phyloP scores from a whole-genome alignment of 1,140 invertebrate species.

The Colletes gigas region DNA sequence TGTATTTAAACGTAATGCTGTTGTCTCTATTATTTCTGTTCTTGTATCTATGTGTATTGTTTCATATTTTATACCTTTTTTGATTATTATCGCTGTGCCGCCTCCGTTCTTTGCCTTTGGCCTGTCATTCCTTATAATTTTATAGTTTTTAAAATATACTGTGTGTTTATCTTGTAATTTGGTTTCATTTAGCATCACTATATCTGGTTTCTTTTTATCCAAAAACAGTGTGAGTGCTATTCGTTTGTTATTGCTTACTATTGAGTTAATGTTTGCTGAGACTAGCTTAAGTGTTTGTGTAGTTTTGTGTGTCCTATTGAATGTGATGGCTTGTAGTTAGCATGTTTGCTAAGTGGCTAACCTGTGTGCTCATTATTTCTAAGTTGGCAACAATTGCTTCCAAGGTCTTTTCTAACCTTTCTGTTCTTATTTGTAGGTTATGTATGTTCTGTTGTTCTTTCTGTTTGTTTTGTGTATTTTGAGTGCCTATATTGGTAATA shows the following conservation, averaged over 20 bases:
- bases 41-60: background rate
- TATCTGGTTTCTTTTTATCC: background rate
- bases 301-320: background rate
- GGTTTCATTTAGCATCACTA: background rate
- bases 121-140: background rate
- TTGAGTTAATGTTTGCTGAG: constrained; percentile 1
- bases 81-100: background rate
- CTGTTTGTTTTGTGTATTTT: background rate
- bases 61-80: background rate
- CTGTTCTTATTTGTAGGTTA: too few relatives aligned
- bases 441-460: constrained; percentile 39
- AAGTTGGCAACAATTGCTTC: background rate
- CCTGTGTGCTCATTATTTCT: background rate
- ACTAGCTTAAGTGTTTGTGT: background rate
- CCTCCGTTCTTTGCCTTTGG: background rate
- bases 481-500: background rate
- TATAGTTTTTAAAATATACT: background rate
- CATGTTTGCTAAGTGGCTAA: background rate
- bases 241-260: constrained; percentile 7
- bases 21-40: background rate
- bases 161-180: background rate
- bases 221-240: background rate
- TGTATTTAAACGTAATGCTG: background rate
- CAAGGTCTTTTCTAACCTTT: background rate
- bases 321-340: background rate